Base-by-base conservation (phyloP, 2,888 invertebrate genomes). In the Troilus luridus region DNA sequence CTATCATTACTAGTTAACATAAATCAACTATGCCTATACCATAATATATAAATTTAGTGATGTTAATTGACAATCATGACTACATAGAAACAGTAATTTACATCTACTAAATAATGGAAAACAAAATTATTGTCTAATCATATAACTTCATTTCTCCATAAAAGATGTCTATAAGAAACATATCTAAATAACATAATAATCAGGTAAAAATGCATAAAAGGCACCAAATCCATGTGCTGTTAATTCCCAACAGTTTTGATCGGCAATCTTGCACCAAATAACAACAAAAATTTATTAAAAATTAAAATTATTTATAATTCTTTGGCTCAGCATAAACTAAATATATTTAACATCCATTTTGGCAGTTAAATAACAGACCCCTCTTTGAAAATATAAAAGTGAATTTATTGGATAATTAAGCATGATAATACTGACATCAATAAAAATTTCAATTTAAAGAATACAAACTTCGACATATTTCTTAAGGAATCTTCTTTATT, bases 11-110 rank as follows among this genome's bases (percentile, higher is more conserved):
- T 56, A 85, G 10, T 85, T 56, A 85, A 58, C n/a, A 21, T 85
- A 85, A 85, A 85, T 56, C 56, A n/a, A 58, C 85, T 85, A 85
- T 85, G 10, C 85, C 85, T 85, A 85, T n/a, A 85, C n/a, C 14
- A 85, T 85, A 85, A 85, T 85, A 56, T 85, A 54, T 54, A 85
- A 85, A 56, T 54, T 58, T n/a, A 54, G 85, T 85, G 56, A 85
- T 85, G 54, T 85, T 85, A 85, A 85, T 85, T 85, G 85, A 85
- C 85, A 85, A 85, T 85, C 85, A 85, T 58, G 56, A 85, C 85
- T 85, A 85, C 56, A 56, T 85, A 58, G 56, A 85, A n/a, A 56
- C n/a, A 85, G n/a, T 85, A 56, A 81, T 81, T 21, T 54, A 81
- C 12, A 21, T 17, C 27, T 54, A 77, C 19, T 54, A 56, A 85